Percentiles rank a stretch among this genome's conserved stretches.
phyloP scores from a whole-genome alignment of 2,888 invertebrate species.

The Apomyelois bistriatella region DNA sequence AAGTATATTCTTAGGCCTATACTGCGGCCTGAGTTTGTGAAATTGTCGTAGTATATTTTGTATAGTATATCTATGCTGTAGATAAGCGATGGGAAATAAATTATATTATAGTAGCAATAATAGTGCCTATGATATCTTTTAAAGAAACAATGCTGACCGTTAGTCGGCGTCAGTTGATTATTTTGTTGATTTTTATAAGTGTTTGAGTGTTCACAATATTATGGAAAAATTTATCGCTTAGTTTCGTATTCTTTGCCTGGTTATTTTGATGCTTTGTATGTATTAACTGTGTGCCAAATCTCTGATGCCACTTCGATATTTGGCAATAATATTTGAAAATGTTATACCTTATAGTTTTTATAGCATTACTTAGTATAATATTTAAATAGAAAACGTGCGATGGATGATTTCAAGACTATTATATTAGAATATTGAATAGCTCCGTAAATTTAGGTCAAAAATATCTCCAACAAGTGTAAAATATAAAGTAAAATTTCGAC shows the following conservation, averaged over 20 bases:
- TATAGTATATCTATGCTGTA: constrained; percentile 72
- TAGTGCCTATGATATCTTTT: constrained; percentile 76
- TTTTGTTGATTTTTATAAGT: constrained; percentile 68
- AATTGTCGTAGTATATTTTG: constrained; percentile 75
- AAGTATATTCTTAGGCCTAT: constrained; percentile 57
- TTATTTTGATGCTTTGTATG: constrained; percentile 36
- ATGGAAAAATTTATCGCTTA: constrained; percentile 39
- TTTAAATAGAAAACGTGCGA: not conserved
- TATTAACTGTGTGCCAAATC: constrained; percentile 64
- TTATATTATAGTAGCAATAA: constrained; percentile 77
- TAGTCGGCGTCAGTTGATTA: constrained; percentile 56
- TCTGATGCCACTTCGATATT: constrained; percentile 49
- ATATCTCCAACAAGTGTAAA: too few species aligned
- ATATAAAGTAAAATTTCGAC: too few species aligned
- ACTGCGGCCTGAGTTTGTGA: constrained; percentile 60
- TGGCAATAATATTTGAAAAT: constrained; percentile 46
- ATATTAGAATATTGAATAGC: not conserved
- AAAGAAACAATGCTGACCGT: constrained; percentile 61
- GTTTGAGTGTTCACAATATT: constrained; percentile 64
- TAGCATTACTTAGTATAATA: constrained; percentile 18
- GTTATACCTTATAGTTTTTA: constrained; percentile 16
- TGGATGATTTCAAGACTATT: not conserved
- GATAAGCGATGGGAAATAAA: constrained; percentile 66
- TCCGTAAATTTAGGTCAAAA: too few species aligned
- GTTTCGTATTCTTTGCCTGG: constrained; percentile 42